Conservation (phyloP, 2,113 vertebrate genomes). For the Stigmatopora argus region DNA sequence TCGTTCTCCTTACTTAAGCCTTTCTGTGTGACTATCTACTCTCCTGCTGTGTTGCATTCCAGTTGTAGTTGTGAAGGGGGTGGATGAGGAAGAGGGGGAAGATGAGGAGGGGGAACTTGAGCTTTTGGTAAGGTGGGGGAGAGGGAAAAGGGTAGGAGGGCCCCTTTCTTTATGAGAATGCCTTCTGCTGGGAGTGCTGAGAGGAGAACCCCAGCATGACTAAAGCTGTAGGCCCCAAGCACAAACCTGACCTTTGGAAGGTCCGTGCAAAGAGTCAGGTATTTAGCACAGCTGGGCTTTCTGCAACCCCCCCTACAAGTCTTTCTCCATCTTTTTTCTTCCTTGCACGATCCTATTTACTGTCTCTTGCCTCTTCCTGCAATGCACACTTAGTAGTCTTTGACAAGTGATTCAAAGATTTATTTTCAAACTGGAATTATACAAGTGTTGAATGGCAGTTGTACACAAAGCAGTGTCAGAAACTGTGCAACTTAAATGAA, state of each 20-base stretch:
- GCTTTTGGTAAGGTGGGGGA: conserved; percentile 53
- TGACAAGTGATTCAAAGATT: conserved; percentile 47
- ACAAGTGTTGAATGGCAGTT: conserved; percentile 48
- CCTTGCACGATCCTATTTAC: conserved; percentile 51
- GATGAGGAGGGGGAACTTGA: conserved; percentile 54
- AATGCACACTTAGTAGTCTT: conserved; percentile 58
- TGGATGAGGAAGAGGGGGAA: conserved; percentile 58
- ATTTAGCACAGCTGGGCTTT: conserved; percentile 72
- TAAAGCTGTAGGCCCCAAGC: conserved; percentile 68
- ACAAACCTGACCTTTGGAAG: conserved; percentile 65
- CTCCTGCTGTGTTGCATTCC: conserved; percentile 75
- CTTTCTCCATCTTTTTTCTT: conserved; percentile 53
- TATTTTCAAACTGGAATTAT: conserved; percentile 46
- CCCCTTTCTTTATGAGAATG: conserved; percentile 75
- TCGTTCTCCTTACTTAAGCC: conserved; percentile 51
- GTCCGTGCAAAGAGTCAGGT: conserved; percentile 72
- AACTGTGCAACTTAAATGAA: conserved; percentile 37
- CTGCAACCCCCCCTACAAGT: conserved; percentile 42
- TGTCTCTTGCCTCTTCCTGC: conserved; percentile 48
- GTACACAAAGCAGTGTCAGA: conserved; percentile 28
- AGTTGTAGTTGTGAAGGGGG: conserved; percentile 67
- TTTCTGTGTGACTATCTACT: conserved; percentile 55
- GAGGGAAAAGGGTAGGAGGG: conserved; percentile 58
- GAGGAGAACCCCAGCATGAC: conserved; percentile 70
- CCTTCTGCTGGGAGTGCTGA: conserved; percentile 64